phyloP scores from a whole-genome alignment of 92 coral and sea anemone genomes.

The Zoanthus sansibaricus region DNA sequence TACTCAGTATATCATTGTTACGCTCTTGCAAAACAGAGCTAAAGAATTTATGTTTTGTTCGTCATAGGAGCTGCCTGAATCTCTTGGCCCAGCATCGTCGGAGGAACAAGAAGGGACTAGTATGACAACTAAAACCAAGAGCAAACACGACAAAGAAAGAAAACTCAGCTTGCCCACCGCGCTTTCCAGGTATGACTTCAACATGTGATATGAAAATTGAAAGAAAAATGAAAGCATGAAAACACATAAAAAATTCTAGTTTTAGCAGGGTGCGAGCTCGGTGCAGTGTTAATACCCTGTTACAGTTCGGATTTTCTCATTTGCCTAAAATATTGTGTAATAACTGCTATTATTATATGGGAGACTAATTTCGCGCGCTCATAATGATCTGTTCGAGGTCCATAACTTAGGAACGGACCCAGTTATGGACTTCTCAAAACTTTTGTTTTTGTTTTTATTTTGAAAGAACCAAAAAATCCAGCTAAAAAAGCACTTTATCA shows the following conservation, averaged over 20 bases:
- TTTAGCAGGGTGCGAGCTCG: background rate
- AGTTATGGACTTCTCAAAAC: no score
- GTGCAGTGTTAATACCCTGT: no score
- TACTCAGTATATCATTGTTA: background rate
- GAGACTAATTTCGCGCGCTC: no score
- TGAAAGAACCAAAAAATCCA: no score
- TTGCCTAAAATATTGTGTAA: no score
- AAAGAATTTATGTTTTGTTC: background rate
- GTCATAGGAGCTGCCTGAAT: slow-evolving; percentile 10
- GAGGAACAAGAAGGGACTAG: slow-evolving; percentile 24
- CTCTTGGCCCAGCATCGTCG: background rate
- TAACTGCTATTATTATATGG: no score
- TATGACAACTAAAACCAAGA: background rate
- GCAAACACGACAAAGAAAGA: slow-evolving; percentile 29
- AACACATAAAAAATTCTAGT: background rate
- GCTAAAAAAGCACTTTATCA: no score
- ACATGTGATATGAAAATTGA: background rate
- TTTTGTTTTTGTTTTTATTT: no score
- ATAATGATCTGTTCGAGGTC: no score
- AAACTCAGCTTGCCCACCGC: slow-evolving; percentile 41
- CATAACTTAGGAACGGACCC: no score
- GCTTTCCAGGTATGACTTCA: slow-evolving; percentile 13
- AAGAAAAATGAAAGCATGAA: background rate
- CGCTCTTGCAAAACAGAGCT: background rate
- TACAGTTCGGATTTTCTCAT: no score